Conservation (phyloP, 2,113 vertebrate species). For the Thryonomys swinderianus region DNA sequence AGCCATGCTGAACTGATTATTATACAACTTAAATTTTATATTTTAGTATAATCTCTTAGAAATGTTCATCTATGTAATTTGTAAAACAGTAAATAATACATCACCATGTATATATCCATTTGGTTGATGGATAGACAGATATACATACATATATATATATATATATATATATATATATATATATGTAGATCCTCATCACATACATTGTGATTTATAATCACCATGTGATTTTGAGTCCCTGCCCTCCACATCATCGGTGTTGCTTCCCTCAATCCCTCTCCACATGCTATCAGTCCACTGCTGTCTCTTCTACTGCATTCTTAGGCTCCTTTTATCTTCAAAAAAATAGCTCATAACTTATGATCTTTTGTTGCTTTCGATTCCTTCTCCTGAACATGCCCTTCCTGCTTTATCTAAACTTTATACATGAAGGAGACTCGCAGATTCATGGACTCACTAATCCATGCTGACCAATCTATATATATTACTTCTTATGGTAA, state of each 20-base stretch:
- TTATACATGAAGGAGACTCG: neutral
- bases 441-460: neutral
- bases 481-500: neutral
- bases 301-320: neutral
- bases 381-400: neutral
- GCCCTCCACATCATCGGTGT: fast-evolving
- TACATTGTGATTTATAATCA: neutral
- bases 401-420: neutral
- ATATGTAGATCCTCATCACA: too few species aligned
- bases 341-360: neutral
- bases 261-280: too few species aligned
- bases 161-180: neutral
- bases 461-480: neutral
- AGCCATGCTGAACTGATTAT: too few species aligned
- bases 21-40: neutral
- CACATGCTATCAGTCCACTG: too few species aligned
- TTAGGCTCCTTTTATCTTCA: neutral
- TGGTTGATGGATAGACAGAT: neutral
- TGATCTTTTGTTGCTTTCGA: neutral
- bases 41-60: neutral
- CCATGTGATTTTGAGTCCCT: fast-evolving
- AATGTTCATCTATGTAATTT: neutral
- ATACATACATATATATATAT: neutral
- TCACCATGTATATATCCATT: neutral
- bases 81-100: neutral